Conservation (phyloP, 2,113 vertebrate species). For the Scomber japonicus region DNA sequence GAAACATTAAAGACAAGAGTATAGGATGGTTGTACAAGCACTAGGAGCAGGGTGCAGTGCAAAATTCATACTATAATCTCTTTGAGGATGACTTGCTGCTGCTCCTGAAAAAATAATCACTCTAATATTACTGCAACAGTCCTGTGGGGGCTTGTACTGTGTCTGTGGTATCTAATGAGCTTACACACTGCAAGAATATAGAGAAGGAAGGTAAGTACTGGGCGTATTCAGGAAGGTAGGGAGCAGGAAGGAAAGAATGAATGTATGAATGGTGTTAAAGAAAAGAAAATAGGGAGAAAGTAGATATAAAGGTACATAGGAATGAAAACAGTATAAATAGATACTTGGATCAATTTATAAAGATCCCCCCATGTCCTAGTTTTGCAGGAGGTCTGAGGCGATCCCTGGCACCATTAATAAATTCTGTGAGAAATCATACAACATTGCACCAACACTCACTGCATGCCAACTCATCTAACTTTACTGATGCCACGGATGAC, state of each 20-base stretch:
- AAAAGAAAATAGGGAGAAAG: not conserved
- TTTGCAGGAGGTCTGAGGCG: slow-evolving; percentile 7
- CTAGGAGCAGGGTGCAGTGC: no score
- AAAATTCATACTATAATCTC: not conserved
- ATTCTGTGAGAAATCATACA: not conserved
- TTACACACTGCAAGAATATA: slow-evolving; percentile 5
- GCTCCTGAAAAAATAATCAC: slow-evolving; percentile 8
- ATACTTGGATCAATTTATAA: not conserved
- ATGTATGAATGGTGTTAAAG: not conserved
- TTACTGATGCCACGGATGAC: not conserved
- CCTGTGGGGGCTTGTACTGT: slow-evolving; percentile 21
- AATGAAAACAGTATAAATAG: not conserved
- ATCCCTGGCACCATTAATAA: slow-evolving; percentile 2
- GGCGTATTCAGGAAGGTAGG: not conserved
- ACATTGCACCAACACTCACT: not conserved
- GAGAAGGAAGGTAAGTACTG: not conserved
- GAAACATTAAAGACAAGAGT: not conserved
- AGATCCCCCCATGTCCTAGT: not conserved
- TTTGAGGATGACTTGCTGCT: not conserved
- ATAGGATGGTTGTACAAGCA: not conserved
- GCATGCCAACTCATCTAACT: slow-evolving; percentile 1
- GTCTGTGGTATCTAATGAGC: slow-evolving; percentile 16
- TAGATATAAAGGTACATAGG: not conserved
- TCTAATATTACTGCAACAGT: slow-evolving; percentile 15
- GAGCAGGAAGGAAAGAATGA: not conserved